Evolutionary conservation across 2,113 vertebrate genomes (phyloP), one percentile per base, ranked within the genome.

Genomic region (Syngnathus typhle): DNA sequence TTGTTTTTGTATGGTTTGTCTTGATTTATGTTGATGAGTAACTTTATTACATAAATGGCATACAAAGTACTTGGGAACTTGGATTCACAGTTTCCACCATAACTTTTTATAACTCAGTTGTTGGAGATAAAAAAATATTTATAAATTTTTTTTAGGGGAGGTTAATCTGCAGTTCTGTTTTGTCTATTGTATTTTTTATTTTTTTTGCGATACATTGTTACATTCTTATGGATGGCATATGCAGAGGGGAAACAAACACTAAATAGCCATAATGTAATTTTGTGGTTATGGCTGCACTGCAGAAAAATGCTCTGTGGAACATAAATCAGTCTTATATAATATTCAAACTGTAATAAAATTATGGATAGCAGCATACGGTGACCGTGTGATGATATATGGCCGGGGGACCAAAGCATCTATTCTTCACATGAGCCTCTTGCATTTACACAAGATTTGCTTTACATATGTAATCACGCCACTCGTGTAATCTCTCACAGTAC

Each of bases 1-100:
- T 67, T n/a, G 19, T 36, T 43, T 7, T 7, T 19, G 6, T 8
- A 10, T 1, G 4, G 19, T 41, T 62, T 21, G 39, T 23, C 12
- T 44, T 68, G 61, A 69, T 39, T 76, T 62, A 70, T 38, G 4
- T 0, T 69, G 58, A 79, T 75, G 56, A 79, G 15, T 74, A 58
- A 43, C 66, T 46, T 36, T 16, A n/a, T 46, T 60, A 70, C 75
- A 70, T 61, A 68, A 65, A 43, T n/a, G 37, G 6, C 6, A n/a
- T 47, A 61, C 69, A 78, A 47, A 49, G 44, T 60, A 60, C 58
- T 55, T 68, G 60, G 65, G 6, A 62, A 65, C 49, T 46, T 66
- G 62, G 67, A 21, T 55, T 65, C 71, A 10, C 15, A 49, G 68
- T 71, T 2, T 11, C 69, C 60, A 47, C 61, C 27, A 32, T 32